Conservation (phyloP, 2,888 invertebrate species). For the Ectobius pallidus region DNA sequence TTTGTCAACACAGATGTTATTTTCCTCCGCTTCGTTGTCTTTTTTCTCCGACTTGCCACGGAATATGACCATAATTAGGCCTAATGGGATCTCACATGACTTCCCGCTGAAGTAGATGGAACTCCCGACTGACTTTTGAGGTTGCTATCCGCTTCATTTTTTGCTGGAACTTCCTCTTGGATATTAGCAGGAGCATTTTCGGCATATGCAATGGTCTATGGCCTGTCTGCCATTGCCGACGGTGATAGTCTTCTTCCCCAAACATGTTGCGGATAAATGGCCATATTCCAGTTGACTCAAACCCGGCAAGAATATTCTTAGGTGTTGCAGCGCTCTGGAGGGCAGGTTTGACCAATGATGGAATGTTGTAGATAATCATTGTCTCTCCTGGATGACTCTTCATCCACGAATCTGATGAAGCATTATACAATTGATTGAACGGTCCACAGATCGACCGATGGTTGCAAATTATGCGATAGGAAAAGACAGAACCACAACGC, state of each 20-base stretch:
- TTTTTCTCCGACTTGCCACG: neutral
- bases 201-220: neutral
- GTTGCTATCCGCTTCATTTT: neutral
- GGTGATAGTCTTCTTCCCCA: neutral
- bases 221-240: neutral
- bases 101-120: neutral
- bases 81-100: neutral
- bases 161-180: neutral
- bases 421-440: conserved; percentile 49
- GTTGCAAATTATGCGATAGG: conserved; percentile 54
- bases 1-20: neutral
- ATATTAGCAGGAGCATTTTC: neutral
- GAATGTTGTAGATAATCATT: conserved; percentile 21
- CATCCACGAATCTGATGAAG: conserved; percentile 43
- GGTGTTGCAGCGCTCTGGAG: conserved; percentile 11
- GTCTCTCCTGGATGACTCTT: conserved; percentile 17
- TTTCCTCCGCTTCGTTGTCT: neutral
- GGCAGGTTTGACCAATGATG: neutral
- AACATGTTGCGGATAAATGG: neutral
- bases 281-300: neutral
- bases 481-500: conserved; percentile 52
- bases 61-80: neutral
- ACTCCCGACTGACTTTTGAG: neutral
- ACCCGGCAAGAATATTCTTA: neutral
- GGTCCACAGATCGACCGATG: conserved; percentile 52